These are phyloP conservation scores for Calyptommatus sinebrachiatus DNA, from an alignment of 2,113 vertebrate species.

Conservation along the genomic window DNA sequence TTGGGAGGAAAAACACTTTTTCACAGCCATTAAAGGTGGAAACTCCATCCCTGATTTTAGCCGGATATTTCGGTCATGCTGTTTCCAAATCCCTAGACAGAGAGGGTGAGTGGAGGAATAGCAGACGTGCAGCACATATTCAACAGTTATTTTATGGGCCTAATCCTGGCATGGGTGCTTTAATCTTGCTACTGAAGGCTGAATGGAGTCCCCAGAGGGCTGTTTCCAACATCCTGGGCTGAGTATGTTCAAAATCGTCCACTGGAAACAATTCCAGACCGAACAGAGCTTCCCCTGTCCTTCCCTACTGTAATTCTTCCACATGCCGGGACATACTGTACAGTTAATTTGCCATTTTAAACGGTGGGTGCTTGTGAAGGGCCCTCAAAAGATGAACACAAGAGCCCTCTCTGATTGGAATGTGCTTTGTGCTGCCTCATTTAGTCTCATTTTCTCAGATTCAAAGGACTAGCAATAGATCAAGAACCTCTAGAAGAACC, in stretches of 20 bases:
- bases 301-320: background rate
- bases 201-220: slow-evolving; percentile 50
- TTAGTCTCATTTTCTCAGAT: background rate
- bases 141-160: background rate
- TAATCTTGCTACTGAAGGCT: slow-evolving; percentile 10
- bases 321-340: background rate
- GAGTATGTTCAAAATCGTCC: slow-evolving; percentile 49
- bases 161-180: slow-evolving; percentile 26
- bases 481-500: too few species aligned
- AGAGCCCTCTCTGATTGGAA: background rate
- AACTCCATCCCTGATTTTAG: too few species aligned
- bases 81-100: slow-evolving; percentile 1
- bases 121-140: background rate
- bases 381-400: background rate
- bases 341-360: background rate
- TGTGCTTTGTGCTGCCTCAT: background rate
- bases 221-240: slow-evolving; percentile 50
- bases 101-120: background rate
- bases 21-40: too few species aligned
- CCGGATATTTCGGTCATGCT: background rate
- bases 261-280: slow-evolving; percentile 16
- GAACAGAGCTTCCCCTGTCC: background rate
- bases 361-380: too few species aligned
- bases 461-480: too few species aligned
- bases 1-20: too few species aligned